phyloP scores from a whole-genome alignment of 64 coral and sea anemone genomes.

The Actinia tenebrosa region DNA sequence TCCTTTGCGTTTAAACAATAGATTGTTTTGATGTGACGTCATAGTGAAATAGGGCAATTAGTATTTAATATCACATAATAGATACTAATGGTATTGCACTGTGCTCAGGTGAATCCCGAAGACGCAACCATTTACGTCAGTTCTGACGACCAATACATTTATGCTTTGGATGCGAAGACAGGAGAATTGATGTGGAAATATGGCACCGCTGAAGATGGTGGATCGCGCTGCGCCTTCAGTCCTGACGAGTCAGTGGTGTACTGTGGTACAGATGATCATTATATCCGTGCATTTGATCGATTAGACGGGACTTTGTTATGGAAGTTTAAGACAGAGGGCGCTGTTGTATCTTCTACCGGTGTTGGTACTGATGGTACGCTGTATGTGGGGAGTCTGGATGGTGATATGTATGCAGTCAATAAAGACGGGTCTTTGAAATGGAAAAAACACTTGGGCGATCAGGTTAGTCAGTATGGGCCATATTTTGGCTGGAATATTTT shows the following conservation, averaged over 20 bases:
- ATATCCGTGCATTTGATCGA: conserved; percentile 72
- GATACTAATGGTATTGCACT: neutral
- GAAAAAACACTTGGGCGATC: conserved; percentile 47
- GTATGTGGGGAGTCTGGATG: conserved; percentile 83
- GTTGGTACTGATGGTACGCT: conserved; percentile 68
- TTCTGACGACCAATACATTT: conserved; percentile 89
- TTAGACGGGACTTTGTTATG: conserved; percentile 76
- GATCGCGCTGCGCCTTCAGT: conserved; percentile 80
- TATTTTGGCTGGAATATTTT: no score
- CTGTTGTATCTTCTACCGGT: conserved; percentile 82
- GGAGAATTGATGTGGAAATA: conserved; percentile 88
- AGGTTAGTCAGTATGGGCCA: neutral
- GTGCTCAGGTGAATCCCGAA: conserved; percentile 14
- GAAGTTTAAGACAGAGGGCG: conserved; percentile 69
- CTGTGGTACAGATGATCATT: conserved; percentile 91
- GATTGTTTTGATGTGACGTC: no score
- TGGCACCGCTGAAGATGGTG: conserved; percentile 86
- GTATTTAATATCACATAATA: no score
- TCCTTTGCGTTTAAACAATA: no score
- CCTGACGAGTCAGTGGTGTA: conserved; percentile 69
- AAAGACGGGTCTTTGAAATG: conserved; percentile 78
- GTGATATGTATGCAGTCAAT: conserved; percentile 78
- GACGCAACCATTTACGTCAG: conserved; percentile 73
- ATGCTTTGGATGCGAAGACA: conserved; percentile 73
- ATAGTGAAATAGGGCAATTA: no score